Evolutionary conservation across 2,888 invertebrate species (phyloP), one percentile per base, ranked within the genome.

Genomic region (Trilocha varians): DNA sequence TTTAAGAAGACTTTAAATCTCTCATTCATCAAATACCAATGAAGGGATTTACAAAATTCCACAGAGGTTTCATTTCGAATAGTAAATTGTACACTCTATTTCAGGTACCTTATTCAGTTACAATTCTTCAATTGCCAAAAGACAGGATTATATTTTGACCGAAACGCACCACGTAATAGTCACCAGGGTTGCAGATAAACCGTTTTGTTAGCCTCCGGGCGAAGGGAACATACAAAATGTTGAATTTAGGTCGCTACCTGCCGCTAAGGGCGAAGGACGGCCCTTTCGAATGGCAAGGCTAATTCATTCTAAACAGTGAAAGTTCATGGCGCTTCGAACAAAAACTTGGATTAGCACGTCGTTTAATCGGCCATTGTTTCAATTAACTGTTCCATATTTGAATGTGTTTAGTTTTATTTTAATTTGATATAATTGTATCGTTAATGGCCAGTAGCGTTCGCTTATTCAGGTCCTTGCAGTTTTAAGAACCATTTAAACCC

Each of bases 231-330:
- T 45, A 46, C 43, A 49, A 48, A 48, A 45, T 34, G 41, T 42
- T 37, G 40, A 45, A 51, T 51, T 40, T 45, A 50, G 50, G 48
- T 50, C 48, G 39, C 43, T 49, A 49, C 49, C 52, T 48, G 47
- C 42, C 32, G n/a, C 35, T 41, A 44, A 44, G 42, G 38, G 25
- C 34, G 40, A 25, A 40, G 34, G 40, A 34, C 34, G 17, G 41
- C 44, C 42, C 41, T 43, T 15, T 38, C 40, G 42, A 46, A 45
- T 41, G 46, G 45, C 42, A 36, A 41, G 45, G 49, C 39, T 48
- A 47, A 49, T 45, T 49, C 45, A 42, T 44, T 46, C 42, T 33
- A 48, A 48, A 43, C 44, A 44, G 45, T 45, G 41, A 52, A 49
- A 52, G 47, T 48, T 49, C 43, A 45, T 34, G 47, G 46, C 42